Evolutionary conservation across 2,797 vertebrate species (phyloP), one percentile per base, ranked within the genome.

Genomic region (Falco novaeseelandiae): DNA sequence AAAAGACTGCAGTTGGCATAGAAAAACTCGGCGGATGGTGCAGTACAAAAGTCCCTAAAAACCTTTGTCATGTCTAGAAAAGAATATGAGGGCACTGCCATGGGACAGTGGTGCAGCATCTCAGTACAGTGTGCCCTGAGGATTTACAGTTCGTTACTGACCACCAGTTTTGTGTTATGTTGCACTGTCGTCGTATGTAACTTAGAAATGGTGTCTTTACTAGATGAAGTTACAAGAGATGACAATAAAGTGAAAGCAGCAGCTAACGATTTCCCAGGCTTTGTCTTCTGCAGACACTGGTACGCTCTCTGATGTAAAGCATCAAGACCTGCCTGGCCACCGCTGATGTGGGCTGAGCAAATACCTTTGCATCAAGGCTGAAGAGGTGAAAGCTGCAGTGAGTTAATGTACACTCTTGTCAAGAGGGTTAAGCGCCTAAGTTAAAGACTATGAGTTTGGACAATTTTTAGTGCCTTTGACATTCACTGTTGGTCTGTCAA

Each of bases 381-480:
- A 16, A 29, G 55, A 34, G 55, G 66, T 20, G 22, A 44, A 13
- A 57, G 72, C 72, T 51, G 51, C 19, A 1, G 23, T 0, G 63
- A 65, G 82, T 22, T 66, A 10, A 59, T 61, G 22, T 5, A 11
- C 25, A 0, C 69, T 55, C 57, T 21, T 57, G 63, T 30, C 69
- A 29, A 13, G 2, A 44, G 46, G 52, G 69, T 29, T 61, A 36
- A 20, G 48, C 29, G 54, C 9, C n/a, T 16, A 26, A 61, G 29
- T 32, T 77, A 52, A 72, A 81, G 42, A 42, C 81, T 23, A 3
- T 36, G 54, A 26, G 48, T 81, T 66, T 62, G 70, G 40, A 55
- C 89, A 62, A 9, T 29, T 94, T 85, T 62, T 84, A 81, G 77
- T 67, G 85, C 74, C 65, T 85, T 36, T 66, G 89, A 71, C 65